These are phyloP conservation scores for Epinotia bilunana DNA, from an alignment of 2,888 invertebrate species.

Conservation along the genomic window DNA sequence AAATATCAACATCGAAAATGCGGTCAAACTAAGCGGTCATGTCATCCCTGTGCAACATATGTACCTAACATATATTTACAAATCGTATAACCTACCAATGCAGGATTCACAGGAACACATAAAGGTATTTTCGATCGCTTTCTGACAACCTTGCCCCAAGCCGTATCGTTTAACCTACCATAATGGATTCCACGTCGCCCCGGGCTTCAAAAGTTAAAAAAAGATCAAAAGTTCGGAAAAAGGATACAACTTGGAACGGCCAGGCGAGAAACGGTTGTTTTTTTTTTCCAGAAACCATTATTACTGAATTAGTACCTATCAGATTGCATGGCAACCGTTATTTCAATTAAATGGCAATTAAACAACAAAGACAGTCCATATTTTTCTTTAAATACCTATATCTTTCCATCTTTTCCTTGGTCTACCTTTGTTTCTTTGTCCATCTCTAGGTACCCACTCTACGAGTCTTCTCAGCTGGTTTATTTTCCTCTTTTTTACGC, in stretches of 20 bases:
- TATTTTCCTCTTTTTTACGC: too few species aligned
- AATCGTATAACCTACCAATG: conserved; percentile 13
- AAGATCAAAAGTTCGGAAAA: conserved; percentile 56
- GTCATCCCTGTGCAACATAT: not conserved
- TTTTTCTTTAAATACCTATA: too few species aligned
- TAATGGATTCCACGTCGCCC: conserved; percentile 70
- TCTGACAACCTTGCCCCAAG: conserved; percentile 53
- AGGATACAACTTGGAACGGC: conserved; percentile 51
- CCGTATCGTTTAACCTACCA: conserved; percentile 72
- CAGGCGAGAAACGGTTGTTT: conserved; percentile 55
- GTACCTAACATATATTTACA: not conserved
- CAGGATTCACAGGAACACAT: conserved; percentile 40
- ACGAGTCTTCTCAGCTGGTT: too few species aligned
- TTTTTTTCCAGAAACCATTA: conserved; percentile 32
- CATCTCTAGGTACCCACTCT: too few species aligned
- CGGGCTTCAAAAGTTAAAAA: conserved; percentile 55
- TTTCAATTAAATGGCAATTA: conserved; percentile 28
- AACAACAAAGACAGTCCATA: too few species aligned
- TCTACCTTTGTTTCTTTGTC: too few species aligned
- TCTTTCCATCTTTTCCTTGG: too few species aligned
- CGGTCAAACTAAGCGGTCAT: not conserved
- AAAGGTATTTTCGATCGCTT: conserved; percentile 37
- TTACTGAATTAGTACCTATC: conserved; percentile 36
- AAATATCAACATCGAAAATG: too few species aligned
- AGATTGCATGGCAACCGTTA: conserved; percentile 37